Evolutionary conservation across 1,140 invertebrate genomes (phyloP).

Genomic region (Drosophila sproati): DNA sequence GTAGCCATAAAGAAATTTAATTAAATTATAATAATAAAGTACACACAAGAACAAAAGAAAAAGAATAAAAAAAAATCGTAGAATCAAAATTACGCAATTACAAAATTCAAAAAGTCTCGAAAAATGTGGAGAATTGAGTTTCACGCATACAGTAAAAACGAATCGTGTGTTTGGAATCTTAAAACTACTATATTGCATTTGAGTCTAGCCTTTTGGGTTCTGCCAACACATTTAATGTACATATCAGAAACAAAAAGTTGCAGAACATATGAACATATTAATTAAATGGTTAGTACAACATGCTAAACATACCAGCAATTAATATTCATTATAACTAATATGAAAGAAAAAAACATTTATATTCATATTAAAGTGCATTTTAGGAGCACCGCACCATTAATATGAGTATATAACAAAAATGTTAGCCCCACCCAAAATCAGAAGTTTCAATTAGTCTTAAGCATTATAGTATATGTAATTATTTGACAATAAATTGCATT

Average conservation of each 20-base stretch:
- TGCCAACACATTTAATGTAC: constrained; percentile 11
- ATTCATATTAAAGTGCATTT: constrained; percentile 14
- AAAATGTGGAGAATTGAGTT: constrained; percentile 22
- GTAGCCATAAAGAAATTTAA: constrained; percentile 36
- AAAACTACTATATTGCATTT: not conserved
- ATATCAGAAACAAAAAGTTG: constrained; percentile 9
- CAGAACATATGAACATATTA: not conserved
- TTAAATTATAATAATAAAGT: constrained; percentile 35
- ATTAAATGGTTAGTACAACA: constrained; percentile 36
- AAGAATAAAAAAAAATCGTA: constrained; percentile 3
- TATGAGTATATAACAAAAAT: constrained; percentile 3
- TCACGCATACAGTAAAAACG: constrained; percentile 36
- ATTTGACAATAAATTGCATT: constrained; percentile 34
- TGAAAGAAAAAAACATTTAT: constrained; percentile 14
- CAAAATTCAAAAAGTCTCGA: constrained; percentile 18
- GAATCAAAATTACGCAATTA: constrained; percentile 8
- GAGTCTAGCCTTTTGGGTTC: constrained; percentile 7
- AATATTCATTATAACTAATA: constrained; percentile 15
- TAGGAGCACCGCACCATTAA: constrained; percentile 14
- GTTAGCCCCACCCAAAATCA: constrained; percentile 13
- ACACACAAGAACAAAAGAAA: not conserved
- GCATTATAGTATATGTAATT: constrained; percentile 1
- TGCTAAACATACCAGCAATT: constrained; percentile 35
- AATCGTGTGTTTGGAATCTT: constrained; percentile 6
- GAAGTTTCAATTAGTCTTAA: constrained; percentile 30